Conservation (phyloP, 2,113 vertebrate species). For the Chaetura pelagica region DNA sequence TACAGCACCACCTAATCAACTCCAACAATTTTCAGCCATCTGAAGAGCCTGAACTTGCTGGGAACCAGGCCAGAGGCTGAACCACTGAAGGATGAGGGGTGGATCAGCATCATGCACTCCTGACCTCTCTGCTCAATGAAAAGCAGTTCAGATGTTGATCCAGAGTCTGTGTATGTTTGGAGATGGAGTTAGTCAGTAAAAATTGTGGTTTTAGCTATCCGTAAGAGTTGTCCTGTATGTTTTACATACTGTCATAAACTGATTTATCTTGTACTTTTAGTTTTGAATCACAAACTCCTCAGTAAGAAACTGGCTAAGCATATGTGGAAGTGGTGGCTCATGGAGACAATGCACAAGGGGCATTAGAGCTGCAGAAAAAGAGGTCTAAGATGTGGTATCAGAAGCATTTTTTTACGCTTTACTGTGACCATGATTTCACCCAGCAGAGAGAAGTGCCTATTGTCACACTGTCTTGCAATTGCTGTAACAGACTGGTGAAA, state of each 20-base stretch:
- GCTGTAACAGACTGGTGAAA: background rate
- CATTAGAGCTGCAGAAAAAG: background rate
- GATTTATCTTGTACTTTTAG: background rate
- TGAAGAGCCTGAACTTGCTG: background rate
- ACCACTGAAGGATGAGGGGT: background rate
- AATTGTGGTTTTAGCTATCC: background rate
- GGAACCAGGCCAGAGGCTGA: background rate
- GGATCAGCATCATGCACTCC: background rate
- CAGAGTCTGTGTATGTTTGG: background rate
- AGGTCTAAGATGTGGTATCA: background rate
- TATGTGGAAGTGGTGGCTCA: background rate
- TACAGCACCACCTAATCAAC: background rate
- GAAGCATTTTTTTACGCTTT: background rate
- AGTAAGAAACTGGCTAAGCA: background rate
- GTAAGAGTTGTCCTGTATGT: fast-evolving
- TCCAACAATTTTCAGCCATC: background rate
- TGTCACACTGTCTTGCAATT: background rate
- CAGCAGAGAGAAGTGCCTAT: background rate
- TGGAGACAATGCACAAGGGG: background rate
- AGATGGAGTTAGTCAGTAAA: fast-evolving
- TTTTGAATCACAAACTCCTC: background rate
- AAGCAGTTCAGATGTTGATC: background rate
- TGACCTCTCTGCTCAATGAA: background rate
- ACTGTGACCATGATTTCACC: background rate
- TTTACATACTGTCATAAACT: background rate